Evolutionary conservation across 2,888 invertebrate genomes (phyloP).

Genomic region (Mesorhabditis belari): DNA sequence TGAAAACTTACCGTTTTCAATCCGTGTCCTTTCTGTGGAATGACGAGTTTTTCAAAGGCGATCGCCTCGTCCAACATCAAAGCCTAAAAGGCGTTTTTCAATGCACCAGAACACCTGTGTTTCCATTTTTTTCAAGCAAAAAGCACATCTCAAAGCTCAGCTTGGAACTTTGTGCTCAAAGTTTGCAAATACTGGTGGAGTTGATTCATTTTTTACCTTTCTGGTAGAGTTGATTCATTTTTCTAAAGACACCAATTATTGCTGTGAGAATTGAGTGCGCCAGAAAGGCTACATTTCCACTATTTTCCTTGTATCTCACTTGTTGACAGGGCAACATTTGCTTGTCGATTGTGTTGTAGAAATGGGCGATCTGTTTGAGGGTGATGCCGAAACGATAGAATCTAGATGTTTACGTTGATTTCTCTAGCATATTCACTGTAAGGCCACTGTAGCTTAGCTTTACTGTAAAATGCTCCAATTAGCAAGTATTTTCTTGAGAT

Average conservation of each 20-base stretch:
- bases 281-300: no score
- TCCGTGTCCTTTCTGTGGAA: slow-evolving; percentile 53
- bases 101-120: no score
- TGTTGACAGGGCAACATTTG: slow-evolving; percentile 90
- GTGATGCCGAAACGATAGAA: slow-evolving; percentile 27
- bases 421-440: not conserved
- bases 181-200: no score
- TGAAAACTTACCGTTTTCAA: no score
- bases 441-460: not conserved
- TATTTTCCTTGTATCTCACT: slow-evolving; percentile 10
- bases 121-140: no score
- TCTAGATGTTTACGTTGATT: not conserved
- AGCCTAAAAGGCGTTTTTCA: no score
- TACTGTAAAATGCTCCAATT: slow-evolving; percentile 68
- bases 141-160: no score
- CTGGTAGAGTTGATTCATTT: not conserved
- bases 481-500: slow-evolving; percentile 76
- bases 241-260: not conserved
- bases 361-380: slow-evolving; percentile 58
- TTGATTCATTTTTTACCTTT: no score
- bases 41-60: slow-evolving; percentile 77
- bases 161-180: no score
- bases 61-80: slow-evolving; percentile 90
- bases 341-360: slow-evolving; percentile 92
- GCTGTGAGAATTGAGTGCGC: no score